Conservation (phyloP, 2,888 invertebrate species). For the Athripsodes cinereus region DNA sequence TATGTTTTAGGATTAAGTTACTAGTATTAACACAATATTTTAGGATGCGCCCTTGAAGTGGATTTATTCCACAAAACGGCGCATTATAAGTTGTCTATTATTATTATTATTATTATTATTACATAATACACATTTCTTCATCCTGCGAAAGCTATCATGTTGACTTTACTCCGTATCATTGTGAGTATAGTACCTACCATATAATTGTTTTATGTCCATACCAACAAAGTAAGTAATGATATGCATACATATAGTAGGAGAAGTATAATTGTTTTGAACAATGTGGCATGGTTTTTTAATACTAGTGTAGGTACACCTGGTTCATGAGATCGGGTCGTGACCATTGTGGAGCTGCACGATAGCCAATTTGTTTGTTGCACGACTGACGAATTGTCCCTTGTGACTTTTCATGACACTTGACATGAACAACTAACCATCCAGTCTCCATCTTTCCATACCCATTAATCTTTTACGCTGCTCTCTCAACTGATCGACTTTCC, state of each 20-base stretch:
- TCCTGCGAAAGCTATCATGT: too few relatives aligned
- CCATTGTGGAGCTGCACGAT: slow-evolving; percentile 15
- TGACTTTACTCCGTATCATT: too few relatives aligned
- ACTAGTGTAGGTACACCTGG: not conserved
- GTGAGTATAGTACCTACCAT: too few relatives aligned
- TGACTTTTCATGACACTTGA: slow-evolving; percentile 20
- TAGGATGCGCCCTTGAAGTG: too few relatives aligned
- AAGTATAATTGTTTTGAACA: not conserved
- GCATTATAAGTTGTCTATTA: too few relatives aligned
- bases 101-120: too few relatives aligned
- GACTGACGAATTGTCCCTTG: slow-evolving; percentile 20
- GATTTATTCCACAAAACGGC: too few relatives aligned
- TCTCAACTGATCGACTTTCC: not conserved
- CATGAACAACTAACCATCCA: slow-evolving; percentile 8
- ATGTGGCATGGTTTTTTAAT: not conserved
- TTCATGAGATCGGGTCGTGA: slow-evolving; percentile 14
- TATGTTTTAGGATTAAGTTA: too few relatives aligned
- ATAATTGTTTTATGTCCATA: too few relatives aligned
- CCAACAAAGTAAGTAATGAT: too few relatives aligned
- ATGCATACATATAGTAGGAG: not conserved
- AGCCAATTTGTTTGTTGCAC: slow-evolving; percentile 20
- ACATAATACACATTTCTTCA: too few relatives aligned
- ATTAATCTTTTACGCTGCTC: not conserved
- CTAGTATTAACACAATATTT: too few relatives aligned
- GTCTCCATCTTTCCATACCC: not conserved